Evolutionary conservation across 2,113 vertebrate genomes (phyloP), one percentile per base, ranked within the genome.

Genomic region (Hirundichthys speculiger): DNA sequence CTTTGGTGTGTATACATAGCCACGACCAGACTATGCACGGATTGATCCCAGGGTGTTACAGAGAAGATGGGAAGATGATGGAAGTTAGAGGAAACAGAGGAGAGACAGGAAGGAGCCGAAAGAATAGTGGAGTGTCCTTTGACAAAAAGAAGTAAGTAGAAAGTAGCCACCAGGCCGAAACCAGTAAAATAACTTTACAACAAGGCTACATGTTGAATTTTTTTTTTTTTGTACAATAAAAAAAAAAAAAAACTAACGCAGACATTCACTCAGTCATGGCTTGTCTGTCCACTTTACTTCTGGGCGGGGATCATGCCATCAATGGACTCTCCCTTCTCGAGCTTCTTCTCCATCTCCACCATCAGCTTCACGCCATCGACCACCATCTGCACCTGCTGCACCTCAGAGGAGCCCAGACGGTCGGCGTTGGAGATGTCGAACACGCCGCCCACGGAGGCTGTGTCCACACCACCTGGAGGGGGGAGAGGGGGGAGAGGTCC

Each of bases 341-440:
- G 92, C 76, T 94, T 95, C 94, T 98, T 98, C 92, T 98, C 97
- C 96, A 98, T 98, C 91, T 98, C 96, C 54, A 98, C 83, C 96
- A 98, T 96, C 71, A 98, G 94, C 89, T 98, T 98, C 71, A 98
- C 97, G 0, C 97, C 97, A 2, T 98, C 97, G 7, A 98, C 96
- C 91, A 98, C 97, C 92, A 98, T 80, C 93, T 98, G 97, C 67
- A 98, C 96, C 90, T 98, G 97, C 0, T 93, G 58, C 15, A 98
- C 97, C 92, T 98, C 97, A 0, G 97, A 98, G 75, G 93, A 98
- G 79, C 97, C 97, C 90, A 98, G 81, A 43, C 97, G 94, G 72
- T 98, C 97, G 2, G 96, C 96, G 41, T 98, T 98, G 93, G 97
- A 98, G 89, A 98, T 93, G 91, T 98, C 97, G 2, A 96, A 98